Conservation (phyloP, 2,113 vertebrate genomes). For the Psittacula cyanocephala region DNA sequence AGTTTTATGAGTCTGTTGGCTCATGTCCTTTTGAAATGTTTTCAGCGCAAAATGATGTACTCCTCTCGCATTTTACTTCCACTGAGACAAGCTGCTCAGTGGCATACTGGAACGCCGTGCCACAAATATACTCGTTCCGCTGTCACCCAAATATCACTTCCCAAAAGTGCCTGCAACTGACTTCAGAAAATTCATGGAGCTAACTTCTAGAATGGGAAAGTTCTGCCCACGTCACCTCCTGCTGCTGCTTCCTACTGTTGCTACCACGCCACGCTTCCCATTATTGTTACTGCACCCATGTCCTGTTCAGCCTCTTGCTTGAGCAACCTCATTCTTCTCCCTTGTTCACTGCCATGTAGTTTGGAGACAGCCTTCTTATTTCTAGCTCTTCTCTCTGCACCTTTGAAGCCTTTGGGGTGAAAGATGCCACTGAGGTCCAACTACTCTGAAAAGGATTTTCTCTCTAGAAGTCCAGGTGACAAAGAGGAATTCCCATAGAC, state of each 20-base stretch:
- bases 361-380: not conserved
- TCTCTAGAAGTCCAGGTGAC: not conserved
- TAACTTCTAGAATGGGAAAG: not conserved
- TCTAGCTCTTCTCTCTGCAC: not conserved
- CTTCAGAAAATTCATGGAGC: not conserved
- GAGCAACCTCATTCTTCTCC: not conserved
- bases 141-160: constrained; percentile 54
- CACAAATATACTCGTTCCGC: constrained; percentile 23
- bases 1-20: constrained; percentile 41
- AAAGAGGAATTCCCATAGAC: not conserved
- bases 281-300: not conserved
- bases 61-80: constrained; percentile 28
- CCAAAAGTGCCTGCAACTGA: not conserved
- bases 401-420: not conserved
- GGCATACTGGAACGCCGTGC: not conserved
- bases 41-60: constrained; percentile 39
- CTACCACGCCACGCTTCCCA: accelerated
- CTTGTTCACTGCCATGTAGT: not conserved
- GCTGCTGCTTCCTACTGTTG: not conserved
- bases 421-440: not conserved
- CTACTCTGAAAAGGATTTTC: not conserved
- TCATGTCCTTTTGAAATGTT: constrained; percentile 55
- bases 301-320: not conserved
- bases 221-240: not conserved
- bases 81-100: not conserved